These are phyloP conservation scores for Psix sp. DNA, from an alignment of 1,140 invertebrate genomes.

Conservation along the genomic window DNA sequence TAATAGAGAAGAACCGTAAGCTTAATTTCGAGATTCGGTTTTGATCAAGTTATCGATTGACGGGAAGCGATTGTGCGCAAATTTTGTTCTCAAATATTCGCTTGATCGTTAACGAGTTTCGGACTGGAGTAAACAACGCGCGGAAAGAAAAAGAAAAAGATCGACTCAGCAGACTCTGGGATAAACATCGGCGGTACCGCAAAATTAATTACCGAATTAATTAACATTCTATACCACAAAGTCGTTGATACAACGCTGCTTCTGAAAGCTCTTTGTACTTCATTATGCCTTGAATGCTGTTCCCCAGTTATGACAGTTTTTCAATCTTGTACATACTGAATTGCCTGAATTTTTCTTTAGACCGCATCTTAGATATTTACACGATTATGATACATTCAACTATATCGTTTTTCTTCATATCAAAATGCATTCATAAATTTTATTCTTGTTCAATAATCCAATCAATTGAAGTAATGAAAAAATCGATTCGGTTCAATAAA, in stretches of 20 bases:
- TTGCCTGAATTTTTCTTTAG: constrained; percentile 36
- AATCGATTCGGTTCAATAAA: no score
- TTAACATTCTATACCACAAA: constrained; percentile 69
- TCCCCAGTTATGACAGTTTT: constrained; percentile 39
- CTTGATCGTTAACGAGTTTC: constrained; percentile 30
- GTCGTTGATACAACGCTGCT: constrained; percentile 58
- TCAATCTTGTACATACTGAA: constrained; percentile 43
- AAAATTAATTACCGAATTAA: constrained; percentile 72
- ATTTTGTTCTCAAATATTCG: constrained; percentile 28
- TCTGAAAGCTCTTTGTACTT: constrained; percentile 54
- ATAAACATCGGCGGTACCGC: constrained; percentile 61
- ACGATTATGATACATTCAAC: background rate
- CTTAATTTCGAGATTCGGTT: constrained; percentile 3
- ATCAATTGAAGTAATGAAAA: no score
- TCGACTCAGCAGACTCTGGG: constrained; percentile 42
- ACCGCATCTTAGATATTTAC: constrained; percentile 12
- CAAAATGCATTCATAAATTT: no score
- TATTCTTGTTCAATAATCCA: no score
- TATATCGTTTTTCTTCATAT: no score
- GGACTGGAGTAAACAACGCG: constrained; percentile 28
- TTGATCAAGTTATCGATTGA: background rate
- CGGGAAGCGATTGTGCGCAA: constrained; percentile 8
- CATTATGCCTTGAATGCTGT: constrained; percentile 55
- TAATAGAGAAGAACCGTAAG: constrained; percentile 3
- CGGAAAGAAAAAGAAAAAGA: constrained; percentile 31